Percentiles rank a stretch among this genome's conserved stretches.
Conservation (phyloP, 1,140 invertebrate species). For the Palaemon carinicauda region DNA sequence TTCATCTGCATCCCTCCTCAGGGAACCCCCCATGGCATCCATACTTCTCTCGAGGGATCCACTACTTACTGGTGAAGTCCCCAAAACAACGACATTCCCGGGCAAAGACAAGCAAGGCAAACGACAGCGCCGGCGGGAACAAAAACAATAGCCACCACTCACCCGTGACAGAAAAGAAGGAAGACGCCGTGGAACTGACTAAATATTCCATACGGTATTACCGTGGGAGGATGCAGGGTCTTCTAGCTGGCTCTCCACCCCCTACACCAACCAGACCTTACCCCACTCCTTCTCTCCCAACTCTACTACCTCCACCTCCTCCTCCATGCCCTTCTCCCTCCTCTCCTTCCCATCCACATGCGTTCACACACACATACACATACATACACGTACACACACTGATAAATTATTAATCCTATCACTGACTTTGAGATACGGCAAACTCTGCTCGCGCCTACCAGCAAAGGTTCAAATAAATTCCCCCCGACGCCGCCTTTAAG, state of each 20-base stretch:
- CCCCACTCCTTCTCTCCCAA: too few relatives aligned
- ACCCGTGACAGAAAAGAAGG: slow-evolving; percentile 47
- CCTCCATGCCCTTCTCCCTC: too few relatives aligned
- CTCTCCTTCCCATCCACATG: neutral
- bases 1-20: neutral
- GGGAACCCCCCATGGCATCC: neutral
- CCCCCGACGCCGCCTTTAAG: slow-evolving; percentile 33
- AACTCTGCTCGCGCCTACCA: slow-evolving; percentile 42
- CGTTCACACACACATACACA: neutral
- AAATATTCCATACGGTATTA: slow-evolving; percentile 54
- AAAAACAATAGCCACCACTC: slow-evolving; percentile 46
- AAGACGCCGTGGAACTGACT: slow-evolving; percentile 24
- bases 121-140: slow-evolving; percentile 27
- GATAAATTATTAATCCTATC: slow-evolving; percentile 56
- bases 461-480: slow-evolving; percentile 51
- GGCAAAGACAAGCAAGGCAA: slow-evolving; percentile 39
- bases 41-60: slow-evolving; percentile 20
- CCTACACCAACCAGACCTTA: too few relatives aligned
- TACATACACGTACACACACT: slow-evolving; percentile 3
- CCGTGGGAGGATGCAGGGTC: neutral
- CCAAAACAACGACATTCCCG: slow-evolving; percentile 41
- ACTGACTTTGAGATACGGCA: slow-evolving; percentile 55
- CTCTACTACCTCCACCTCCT: too few relatives aligned
- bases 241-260: too few relatives aligned
- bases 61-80: neutral